These are phyloP conservation scores for Aphidius colemani DNA, from an alignment of 2,888 invertebrate species.

Conservation along the genomic window DNA sequence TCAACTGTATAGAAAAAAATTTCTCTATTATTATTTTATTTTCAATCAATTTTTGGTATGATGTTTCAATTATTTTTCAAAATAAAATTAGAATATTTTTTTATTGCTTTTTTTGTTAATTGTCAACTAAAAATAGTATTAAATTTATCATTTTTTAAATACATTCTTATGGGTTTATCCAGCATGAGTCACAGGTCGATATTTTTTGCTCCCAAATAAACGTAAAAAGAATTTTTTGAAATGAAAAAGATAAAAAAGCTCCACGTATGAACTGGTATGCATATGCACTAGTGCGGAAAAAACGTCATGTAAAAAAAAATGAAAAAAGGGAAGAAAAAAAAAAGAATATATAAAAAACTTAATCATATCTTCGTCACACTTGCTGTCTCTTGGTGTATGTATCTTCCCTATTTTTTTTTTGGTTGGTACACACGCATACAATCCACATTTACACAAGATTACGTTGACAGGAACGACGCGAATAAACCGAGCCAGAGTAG, in stretches of 20 bases:
- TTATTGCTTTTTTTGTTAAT: too few relatives aligned
- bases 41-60: not conserved
- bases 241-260: constrained; percentile 22
- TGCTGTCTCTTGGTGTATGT: too few relatives aligned
- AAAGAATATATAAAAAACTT: too few relatives aligned
- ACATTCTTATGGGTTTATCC: constrained; percentile 22
- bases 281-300: constrained; percentile 1
- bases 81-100: too few relatives aligned
- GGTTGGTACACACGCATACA: not conserved
- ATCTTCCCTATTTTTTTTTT: constrained; percentile 5
- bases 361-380: too few relatives aligned
- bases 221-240: constrained; percentile 14
- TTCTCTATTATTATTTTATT: not conserved
- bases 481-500: too few relatives aligned
- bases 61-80: too few relatives aligned
- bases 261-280: constrained; percentile 3
- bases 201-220: constrained; percentile 18
- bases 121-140: too few relatives aligned
- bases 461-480: too few relatives aligned
- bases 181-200: constrained; percentile 26
- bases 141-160: too few relatives aligned
- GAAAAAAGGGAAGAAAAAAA: not conserved
- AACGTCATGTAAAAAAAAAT: constrained; percentile 7
- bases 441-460: too few relatives aligned
- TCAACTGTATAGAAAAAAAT: not conserved